Percentiles rank a stretch among this genome's conserved stretches.
Evolutionary conservation across 1,140 invertebrate genomes (phyloP).

Genomic region (Leptinotarsa lineolata): DNA sequence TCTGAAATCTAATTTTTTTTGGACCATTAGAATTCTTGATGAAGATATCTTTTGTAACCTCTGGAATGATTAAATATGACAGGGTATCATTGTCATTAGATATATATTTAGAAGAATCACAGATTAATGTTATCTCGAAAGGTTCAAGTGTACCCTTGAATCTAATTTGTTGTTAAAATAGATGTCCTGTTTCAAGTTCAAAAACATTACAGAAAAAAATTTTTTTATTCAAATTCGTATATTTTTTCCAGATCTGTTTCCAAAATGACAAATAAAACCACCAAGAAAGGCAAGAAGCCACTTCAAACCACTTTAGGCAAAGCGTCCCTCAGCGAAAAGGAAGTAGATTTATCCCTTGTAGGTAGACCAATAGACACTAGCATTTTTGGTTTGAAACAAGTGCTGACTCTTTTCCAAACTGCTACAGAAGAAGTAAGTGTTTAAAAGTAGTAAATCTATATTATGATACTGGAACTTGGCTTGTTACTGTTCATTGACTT

Average conservation of each 20-base stretch:
- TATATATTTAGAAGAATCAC: background rate
- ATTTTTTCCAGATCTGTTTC: background rate
- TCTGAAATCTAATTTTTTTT: background rate
- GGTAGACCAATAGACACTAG: conserved; percentile 55
- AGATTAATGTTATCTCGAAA: background rate
- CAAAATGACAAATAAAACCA: conserved; percentile 32
- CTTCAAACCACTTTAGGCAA: conserved; percentile 46
- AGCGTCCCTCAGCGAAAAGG: conserved; percentile 33
- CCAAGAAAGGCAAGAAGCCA: conserved; percentile 43
- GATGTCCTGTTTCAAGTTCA: background rate
- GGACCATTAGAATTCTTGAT: background rate
- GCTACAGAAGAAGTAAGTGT: conserved; percentile 55
- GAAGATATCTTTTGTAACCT: too few relatives aligned
- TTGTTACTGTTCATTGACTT: too few relatives aligned
- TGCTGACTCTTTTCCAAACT: conserved; percentile 51
- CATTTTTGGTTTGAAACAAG: conserved; percentile 52
- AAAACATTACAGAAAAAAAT: background rate
- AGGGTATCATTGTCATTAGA: background rate
- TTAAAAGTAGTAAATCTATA: background rate
- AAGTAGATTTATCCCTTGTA: conserved; percentile 51
- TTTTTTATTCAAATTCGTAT: background rate
- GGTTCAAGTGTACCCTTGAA: background rate
- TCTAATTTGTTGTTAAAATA: background rate
- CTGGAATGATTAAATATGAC: background rate
- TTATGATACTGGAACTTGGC: too few relatives aligned